Conservation (phyloP, 2,888 invertebrate genomes). For the Lasioglossum figueresi region DNA sequence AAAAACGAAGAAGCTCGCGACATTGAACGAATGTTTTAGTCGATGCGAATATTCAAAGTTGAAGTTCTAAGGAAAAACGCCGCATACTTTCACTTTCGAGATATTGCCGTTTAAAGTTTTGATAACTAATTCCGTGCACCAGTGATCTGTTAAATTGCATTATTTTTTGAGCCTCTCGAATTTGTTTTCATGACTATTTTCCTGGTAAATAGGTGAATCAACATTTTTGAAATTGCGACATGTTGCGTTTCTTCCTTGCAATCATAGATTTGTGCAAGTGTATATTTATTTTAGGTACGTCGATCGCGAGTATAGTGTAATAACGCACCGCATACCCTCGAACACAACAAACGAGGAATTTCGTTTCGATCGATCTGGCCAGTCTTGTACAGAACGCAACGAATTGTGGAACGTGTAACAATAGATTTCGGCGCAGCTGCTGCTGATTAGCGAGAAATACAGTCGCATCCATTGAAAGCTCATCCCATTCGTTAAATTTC, state of each 20-base stretch:
- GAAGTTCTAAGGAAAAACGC: neutral
- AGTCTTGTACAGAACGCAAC: neutral
- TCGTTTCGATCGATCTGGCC: neutral
- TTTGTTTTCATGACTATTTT: too few relatives aligned
- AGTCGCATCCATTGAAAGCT: constrained; percentile 21
- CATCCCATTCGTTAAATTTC: constrained; percentile 32
- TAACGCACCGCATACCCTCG: neutral
- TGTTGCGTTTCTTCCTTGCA: too few relatives aligned
- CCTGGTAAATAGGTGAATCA: too few relatives aligned
- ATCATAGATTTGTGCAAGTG: too few relatives aligned
- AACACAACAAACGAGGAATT: neutral
- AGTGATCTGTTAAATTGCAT: too few relatives aligned
- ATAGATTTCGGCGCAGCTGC: neutral
- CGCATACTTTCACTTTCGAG: too few relatives aligned
- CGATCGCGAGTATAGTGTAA: neutral
- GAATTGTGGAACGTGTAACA: constrained; percentile 28
- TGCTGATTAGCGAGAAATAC: constrained; percentile 35
- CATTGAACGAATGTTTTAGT: neutral
- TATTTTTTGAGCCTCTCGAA: too few relatives aligned
- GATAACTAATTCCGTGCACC: too few relatives aligned
- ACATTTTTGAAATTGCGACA: too few relatives aligned
- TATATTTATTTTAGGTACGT: neutral
- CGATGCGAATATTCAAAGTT: neutral
- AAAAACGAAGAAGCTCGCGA: neutral
- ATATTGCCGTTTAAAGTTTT: too few relatives aligned